Conservation (phyloP, 2,113 vertebrate species). For the Laticauda colubrina region DNA sequence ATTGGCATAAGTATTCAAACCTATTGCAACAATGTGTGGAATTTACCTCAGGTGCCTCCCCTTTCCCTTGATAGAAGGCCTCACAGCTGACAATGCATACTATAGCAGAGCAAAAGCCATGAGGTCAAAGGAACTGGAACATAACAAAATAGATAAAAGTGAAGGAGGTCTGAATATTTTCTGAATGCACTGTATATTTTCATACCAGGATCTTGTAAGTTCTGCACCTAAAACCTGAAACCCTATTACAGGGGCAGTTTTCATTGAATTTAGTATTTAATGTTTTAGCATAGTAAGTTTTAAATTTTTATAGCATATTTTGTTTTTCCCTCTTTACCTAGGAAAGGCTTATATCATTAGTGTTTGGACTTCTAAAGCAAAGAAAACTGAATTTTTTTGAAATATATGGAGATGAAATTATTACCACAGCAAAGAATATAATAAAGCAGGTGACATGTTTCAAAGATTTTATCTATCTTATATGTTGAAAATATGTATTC, state of each 20-base stretch:
- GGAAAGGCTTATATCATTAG: conserved; percentile 90
- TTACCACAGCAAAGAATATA: conserved; percentile 85
- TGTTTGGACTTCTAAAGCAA: conserved; percentile 93
- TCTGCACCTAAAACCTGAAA: neutral
- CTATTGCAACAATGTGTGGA: neutral
- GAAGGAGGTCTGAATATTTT: neutral
- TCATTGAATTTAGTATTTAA: neutral
- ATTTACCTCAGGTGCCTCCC: neutral
- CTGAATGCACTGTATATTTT: neutral
- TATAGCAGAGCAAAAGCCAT: neutral
- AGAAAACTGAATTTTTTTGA: conserved; percentile 96
- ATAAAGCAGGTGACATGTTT: conserved; percentile 83
- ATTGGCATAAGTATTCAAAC: neutral
- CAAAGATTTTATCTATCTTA: neutral
- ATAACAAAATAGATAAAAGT: neutral
- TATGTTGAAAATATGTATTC: neutral
- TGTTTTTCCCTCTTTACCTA: conserved; percentile 46
- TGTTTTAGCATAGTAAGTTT: neutral
- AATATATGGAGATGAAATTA: conserved; percentile 93
- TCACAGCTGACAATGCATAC: neutral
- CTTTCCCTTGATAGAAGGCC: neutral
- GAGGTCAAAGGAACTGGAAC: neutral
- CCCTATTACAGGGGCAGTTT: neutral
- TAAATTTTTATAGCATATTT: neutral
- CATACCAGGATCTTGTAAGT: neutral